Percentiles rank a stretch among this genome's conserved stretches.
phyloP scores from a whole-genome alignment of 2,888 invertebrate species.

The Melanophora roralis region DNA sequence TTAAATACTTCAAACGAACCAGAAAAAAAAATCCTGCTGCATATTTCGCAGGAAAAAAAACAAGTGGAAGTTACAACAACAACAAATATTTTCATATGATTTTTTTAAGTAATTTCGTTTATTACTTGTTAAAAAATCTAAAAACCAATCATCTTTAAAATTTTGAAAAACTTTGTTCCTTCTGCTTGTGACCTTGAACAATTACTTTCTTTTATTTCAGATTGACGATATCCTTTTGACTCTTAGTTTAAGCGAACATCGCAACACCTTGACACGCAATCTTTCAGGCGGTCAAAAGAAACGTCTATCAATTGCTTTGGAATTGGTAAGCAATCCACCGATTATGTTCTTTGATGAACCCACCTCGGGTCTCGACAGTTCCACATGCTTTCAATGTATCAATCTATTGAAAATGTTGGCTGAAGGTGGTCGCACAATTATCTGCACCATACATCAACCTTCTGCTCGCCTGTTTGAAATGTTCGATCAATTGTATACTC shows the following conservation, averaged over 20 bases:
- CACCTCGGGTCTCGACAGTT: constrained; percentile 96
- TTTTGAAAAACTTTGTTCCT: too few relatives aligned
- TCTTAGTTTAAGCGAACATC: constrained; percentile 90
- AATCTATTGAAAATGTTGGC: constrained; percentile 92
- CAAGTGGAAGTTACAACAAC: too few relatives aligned
- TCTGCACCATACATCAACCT: constrained; percentile 95
- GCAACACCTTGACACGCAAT: constrained; percentile 92
- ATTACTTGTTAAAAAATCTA: too few relatives aligned
- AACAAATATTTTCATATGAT: too few relatives aligned
- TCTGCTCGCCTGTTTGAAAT: constrained; percentile 97
- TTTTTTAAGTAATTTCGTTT: too few relatives aligned
- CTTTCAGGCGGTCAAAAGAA: constrained; percentile 97
- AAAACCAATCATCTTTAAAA: too few relatives aligned
- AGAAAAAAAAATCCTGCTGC: too few relatives aligned
- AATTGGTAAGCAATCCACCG: constrained; percentile 96
- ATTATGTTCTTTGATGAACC: constrained; percentile 99
- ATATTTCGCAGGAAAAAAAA: too few relatives aligned
- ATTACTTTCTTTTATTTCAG: constrained; percentile 78
- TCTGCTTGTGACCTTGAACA: background rate
- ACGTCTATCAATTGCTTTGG: constrained; percentile 94
- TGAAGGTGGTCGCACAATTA: constrained; percentile 93
- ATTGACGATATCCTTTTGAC: constrained; percentile 95
- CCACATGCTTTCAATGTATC: constrained; percentile 96
- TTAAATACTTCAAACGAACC: too few relatives aligned
- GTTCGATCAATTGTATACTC: constrained; percentile 96